Conservation (phyloP, 2,113 vertebrate genomes). For the Turnix velox region DNA sequence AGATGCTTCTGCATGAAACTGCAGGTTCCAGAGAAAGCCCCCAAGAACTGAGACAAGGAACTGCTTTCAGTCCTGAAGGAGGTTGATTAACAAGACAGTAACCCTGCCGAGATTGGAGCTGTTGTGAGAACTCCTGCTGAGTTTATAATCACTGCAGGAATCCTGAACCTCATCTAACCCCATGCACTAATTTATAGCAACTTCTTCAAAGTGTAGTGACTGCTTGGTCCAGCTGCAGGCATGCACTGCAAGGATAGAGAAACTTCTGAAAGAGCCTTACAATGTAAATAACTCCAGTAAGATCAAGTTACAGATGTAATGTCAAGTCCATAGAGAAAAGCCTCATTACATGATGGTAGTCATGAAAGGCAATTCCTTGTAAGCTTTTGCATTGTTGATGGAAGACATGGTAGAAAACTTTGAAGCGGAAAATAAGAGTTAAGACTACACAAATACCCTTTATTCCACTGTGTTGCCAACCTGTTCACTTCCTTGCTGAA, state of each 20-base stretch:
- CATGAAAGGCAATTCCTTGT: not conserved
- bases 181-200: not conserved
- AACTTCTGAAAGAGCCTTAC: not conserved
- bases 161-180: conserved; percentile 39
- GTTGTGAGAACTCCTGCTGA: not conserved
- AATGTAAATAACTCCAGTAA: not conserved
- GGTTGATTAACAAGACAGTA: conserved; percentile 48
- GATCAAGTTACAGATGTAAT: not conserved
- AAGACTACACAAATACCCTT: not conserved
- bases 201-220: conserved; percentile 3
- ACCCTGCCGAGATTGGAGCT: not conserved
- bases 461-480: rapidly evolving
- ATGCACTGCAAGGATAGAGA: not conserved
- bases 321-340: not conserved
- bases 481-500: not conserved
- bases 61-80: not conserved
- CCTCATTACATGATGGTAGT: not conserved
- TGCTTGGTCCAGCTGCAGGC: conserved; percentile 15
- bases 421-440: not conserved
- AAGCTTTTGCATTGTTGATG: not conserved
- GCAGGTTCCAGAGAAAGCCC: not conserved
- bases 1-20: not conserved
- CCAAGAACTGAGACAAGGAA: not conserved
- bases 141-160: conserved; percentile 46
- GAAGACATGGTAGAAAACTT: not conserved